These are phyloP conservation scores for Gymnothorax reevesii DNA, from an alignment of 2,797 vertebrate species.

Conservation along the genomic window DNA sequence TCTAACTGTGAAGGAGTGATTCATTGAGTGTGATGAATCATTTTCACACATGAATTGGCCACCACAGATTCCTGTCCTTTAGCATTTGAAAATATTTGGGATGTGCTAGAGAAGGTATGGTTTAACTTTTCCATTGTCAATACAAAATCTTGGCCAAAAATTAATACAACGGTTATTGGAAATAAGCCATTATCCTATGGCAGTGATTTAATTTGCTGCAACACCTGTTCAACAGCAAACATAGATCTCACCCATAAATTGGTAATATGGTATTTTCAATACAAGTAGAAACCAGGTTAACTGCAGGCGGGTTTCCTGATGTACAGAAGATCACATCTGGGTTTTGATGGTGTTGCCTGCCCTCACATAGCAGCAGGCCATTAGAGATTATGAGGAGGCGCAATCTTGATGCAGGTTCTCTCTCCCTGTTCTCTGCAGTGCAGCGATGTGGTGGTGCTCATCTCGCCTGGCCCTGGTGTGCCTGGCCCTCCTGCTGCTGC, in stretches of 20 bases:
- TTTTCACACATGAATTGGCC: too few species aligned
- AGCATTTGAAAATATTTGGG: too few species aligned
- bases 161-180: too few species aligned
- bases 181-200: not conserved
- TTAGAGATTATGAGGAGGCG: not conserved
- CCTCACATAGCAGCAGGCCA: not conserved
- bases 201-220: not conserved
- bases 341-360: not conserved
- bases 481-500: constrained; percentile 43
- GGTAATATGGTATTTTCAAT: not conserved
- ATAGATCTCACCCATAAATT: not conserved
- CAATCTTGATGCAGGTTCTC: not conserved
- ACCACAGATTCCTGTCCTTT: too few species aligned
- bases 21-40: too few species aligned
- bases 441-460: constrained; percentile 46
- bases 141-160: too few species aligned
- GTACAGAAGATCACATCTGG: not conserved
- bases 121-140: too few species aligned
- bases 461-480: constrained; percentile 32
- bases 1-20: too few species aligned
- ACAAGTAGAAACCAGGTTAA: not conserved
- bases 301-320: not conserved
- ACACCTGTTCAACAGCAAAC: not conserved
- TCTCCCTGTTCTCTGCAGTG: constrained; percentile 32
- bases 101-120: too few species aligned